A percentile compares a stretch with the other conserved stretches of the same genome.
phyloP scores from a whole-genome alignment of 2,888 invertebrate genomes.

The Sarcophaga subvicina region DNA sequence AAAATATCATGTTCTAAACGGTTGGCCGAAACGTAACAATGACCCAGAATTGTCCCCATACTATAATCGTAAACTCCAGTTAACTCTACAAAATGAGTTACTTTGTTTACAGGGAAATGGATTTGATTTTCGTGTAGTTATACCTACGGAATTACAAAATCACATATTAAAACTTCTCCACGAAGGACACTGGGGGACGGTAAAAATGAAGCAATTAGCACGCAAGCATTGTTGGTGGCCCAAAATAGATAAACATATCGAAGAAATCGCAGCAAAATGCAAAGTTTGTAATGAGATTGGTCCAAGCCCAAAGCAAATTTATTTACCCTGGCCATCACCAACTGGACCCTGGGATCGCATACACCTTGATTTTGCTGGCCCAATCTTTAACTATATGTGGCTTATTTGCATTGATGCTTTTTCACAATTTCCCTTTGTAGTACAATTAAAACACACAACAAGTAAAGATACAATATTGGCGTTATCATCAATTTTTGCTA shows the following conservation, averaged over 20 bases:
- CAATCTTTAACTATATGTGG: conserved; percentile 70
- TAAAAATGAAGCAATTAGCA: conserved; percentile 17
- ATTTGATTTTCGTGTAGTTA: too few relatives aligned
- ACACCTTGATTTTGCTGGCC: conserved; percentile 71
- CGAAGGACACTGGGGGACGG: conserved; percentile 6
- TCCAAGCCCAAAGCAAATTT: not conserved
- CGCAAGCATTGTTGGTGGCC: not conserved
- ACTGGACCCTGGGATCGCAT: too few relatives aligned
- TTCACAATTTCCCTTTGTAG: conserved; percentile 56
- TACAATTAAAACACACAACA: conserved; percentile 38
- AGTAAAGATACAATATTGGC: conserved; percentile 55
- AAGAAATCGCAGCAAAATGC: not conserved
- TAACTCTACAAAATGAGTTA: too few relatives aligned
- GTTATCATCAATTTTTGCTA: conserved; percentile 57
- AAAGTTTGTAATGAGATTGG: not conserved
- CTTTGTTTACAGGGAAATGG: too few relatives aligned
- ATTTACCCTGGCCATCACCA: not conserved
- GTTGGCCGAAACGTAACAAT: not conserved
- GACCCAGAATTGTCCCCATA: too few relatives aligned
- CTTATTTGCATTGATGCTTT: conserved; percentile 59
- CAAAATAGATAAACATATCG: not conserved
- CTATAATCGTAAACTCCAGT: too few relatives aligned
- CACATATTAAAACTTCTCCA: not conserved
- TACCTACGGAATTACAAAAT: too few relatives aligned
- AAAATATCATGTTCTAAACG: not conserved